A percentile compares a stretch with the other conserved stretches of the same genome.
phyloP scores from a whole-genome alignment of 1,140 invertebrate genomes.

The Penaeus chinensis region DNA sequence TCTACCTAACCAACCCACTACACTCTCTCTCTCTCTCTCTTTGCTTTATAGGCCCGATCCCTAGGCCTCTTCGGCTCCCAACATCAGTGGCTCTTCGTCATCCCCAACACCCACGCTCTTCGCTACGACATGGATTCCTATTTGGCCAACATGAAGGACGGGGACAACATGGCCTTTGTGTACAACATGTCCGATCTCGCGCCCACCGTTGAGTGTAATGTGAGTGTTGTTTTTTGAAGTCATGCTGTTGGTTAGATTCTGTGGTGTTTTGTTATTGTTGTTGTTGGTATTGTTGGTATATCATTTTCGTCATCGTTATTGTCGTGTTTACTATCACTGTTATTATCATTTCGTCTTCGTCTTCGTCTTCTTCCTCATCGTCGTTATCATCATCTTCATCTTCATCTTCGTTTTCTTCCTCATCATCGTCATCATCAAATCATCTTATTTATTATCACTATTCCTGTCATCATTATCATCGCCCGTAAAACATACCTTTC shows the following conservation, averaged over 20 bases:
- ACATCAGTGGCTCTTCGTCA: conserved; percentile 83
- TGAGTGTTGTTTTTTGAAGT: conserved; percentile 16
- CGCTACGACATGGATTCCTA: conserved; percentile 70
- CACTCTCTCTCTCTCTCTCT: not conserved
- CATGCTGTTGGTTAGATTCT: not conserved
- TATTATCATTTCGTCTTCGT: no score
- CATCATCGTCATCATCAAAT: no score
- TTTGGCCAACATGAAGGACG: conserved; percentile 76
- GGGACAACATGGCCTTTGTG: conserved; percentile 78
- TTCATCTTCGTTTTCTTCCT: no score
- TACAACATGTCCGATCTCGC: conserved; percentile 75
- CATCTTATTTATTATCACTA: no score
- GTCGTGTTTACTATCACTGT: no score
- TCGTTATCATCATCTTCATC: no score
- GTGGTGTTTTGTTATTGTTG: not conserved
- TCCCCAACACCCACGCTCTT: conserved; percentile 73
- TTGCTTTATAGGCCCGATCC: conserved; percentile 72
- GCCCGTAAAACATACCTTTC: no score
- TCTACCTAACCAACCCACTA: no score
- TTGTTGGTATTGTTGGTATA: not conserved
- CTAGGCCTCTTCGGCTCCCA: conserved; percentile 76
- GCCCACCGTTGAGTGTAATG: conserved; percentile 71
- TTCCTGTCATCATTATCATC: no score
- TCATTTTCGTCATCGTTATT: no score
- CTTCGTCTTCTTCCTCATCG: no score